These are phyloP conservation scores for Takifugu ocellatus DNA, from an alignment of 2,797 vertebrate genomes.

Conservation along the genomic window DNA sequence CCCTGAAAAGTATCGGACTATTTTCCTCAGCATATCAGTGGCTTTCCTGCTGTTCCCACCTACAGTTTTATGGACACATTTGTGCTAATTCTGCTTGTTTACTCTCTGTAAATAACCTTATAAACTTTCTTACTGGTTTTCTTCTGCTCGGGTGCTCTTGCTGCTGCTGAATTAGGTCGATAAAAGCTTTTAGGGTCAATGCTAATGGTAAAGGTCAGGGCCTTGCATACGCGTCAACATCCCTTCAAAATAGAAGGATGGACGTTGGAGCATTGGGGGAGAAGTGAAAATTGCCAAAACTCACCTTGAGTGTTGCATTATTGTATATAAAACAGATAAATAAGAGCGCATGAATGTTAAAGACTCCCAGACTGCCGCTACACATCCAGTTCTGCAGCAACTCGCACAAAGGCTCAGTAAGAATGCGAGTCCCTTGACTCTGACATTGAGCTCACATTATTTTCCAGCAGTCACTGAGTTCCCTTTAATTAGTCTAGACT, in stretches of 20 bases:
- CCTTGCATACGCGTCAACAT: conserved; percentile 4
- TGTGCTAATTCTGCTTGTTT: no score
- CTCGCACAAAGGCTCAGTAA: conserved; percentile 56
- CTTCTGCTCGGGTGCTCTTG: no score
- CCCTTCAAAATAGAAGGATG: conserved; percentile 31
- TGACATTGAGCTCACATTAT: conserved; percentile 64
- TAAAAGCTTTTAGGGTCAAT: conserved; percentile 34
- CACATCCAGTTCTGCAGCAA: conserved; percentile 56
- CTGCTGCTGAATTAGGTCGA: conserved; percentile 25
- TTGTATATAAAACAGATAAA: neutral
- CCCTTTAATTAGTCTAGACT: conserved; percentile 71
- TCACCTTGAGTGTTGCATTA: neutral
- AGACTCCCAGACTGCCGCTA: neutral
- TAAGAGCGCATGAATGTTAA: neutral
- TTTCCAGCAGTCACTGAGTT: conserved; percentile 49
- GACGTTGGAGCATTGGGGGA: conserved; percentile 2
- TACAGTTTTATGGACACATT: no score
- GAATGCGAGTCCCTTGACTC: conserved; percentile 61
- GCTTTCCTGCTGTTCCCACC: no score
- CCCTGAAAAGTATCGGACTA: no score
- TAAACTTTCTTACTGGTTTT: no score
- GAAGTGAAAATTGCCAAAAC: neutral
- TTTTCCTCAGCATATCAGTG: no score
- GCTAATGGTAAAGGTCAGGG: conserved; percentile 37
- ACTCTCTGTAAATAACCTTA: no score